A percentile compares a stretch with the other conserved stretches of the same genome.
Conservation (phyloP, 2,888 invertebrate genomes). For the Hedya salicella region DNA sequence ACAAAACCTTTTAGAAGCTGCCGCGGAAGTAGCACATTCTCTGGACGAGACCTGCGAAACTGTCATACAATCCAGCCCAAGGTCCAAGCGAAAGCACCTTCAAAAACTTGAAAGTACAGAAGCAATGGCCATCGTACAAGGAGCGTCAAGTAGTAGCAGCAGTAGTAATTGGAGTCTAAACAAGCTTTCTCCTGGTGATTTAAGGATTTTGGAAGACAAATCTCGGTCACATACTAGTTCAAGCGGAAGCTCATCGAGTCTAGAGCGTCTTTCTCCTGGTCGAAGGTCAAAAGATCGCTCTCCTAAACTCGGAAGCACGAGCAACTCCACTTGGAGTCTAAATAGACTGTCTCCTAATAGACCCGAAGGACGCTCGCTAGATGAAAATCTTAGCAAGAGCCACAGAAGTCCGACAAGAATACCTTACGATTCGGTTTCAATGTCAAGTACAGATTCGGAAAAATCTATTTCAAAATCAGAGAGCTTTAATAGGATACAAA, state of each 20-base stretch:
- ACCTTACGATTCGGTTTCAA: slow-evolving; percentile 79
- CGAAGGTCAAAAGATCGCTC: slow-evolving; percentile 81
- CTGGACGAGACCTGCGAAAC: slow-evolving; percentile 89
- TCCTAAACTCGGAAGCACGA: slow-evolving; percentile 80
- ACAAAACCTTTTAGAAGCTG: slow-evolving; percentile 86
- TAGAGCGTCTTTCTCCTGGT: slow-evolving; percentile 80
- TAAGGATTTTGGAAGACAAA: slow-evolving; percentile 77
- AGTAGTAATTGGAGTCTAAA: slow-evolving; percentile 84
- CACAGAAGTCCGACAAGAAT: slow-evolving; percentile 79
- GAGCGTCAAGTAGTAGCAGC: slow-evolving; percentile 80
- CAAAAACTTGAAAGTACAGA: slow-evolving; percentile 81
- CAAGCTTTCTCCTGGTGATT: slow-evolving; percentile 80
- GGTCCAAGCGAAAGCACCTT: slow-evolving; percentile 79
- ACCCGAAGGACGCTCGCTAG: slow-evolving; percentile 79
- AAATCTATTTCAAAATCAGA: slow-evolving; percentile 83
- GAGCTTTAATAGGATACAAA: slow-evolving; percentile 81
- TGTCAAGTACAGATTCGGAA: slow-evolving; percentile 81
- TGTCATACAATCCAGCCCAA: slow-evolving; percentile 87
- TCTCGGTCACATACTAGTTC: slow-evolving; percentile 82
- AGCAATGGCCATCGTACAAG: slow-evolving; percentile 76
- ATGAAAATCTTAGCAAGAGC: slow-evolving; percentile 77
- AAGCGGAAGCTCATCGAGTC: slow-evolving; percentile 80
- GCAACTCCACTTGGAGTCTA: slow-evolving; percentile 81
- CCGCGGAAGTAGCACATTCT: slow-evolving; percentile 87
- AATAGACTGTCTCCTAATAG: slow-evolving; percentile 80